Evolutionary conservation across 1,140 invertebrate genomes (phyloP).

Genomic region (Meloidogyne exigua): DNA sequence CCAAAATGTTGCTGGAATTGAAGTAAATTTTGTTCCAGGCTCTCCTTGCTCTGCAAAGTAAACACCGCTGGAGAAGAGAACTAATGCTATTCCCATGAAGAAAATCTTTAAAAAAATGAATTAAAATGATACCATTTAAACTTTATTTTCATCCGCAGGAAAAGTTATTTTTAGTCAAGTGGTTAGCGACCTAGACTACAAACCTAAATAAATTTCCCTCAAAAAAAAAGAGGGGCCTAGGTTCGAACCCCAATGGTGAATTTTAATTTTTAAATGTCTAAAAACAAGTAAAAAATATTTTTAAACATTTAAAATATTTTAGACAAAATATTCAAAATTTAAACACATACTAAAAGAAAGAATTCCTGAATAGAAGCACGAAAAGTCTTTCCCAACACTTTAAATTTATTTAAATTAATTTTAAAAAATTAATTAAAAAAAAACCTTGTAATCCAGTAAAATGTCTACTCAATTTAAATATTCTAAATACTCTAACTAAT

Average conservation of each 20-base stretch:
- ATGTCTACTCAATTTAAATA: slow-evolving; percentile 85
- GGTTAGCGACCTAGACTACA: neutral
- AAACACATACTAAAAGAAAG: slow-evolving; percentile 90
- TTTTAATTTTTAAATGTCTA: too few relatives aligned
- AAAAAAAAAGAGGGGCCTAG: too few relatives aligned
- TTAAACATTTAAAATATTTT: neutral
- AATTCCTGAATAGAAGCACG: slow-evolving; percentile 99
- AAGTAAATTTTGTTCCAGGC: slow-evolving; percentile 91
- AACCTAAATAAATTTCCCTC: too few relatives aligned
- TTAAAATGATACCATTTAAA: too few relatives aligned
- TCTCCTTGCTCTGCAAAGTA: slow-evolving; percentile 97
- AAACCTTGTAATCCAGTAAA: slow-evolving; percentile 39
- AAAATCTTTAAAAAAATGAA: slow-evolving; percentile 90
- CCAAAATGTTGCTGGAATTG: slow-evolving; percentile 96
- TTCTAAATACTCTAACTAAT: slow-evolving; percentile 94
- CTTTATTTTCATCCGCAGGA: too few relatives aligned
- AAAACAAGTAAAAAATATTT: neutral
- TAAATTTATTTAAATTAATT: slow-evolving; percentile 71
- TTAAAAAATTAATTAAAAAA: neutral
- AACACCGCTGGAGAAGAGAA: slow-evolving; percentile 94
- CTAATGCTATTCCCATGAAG: slow-evolving; percentile 81
- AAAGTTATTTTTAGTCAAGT: neutral
- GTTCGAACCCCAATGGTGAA: neutral
- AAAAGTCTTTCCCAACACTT: slow-evolving; percentile 94
- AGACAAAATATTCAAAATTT: neutral